Conservation (phyloP, 2,888 invertebrate species). For the Branchellion lobata region DNA sequence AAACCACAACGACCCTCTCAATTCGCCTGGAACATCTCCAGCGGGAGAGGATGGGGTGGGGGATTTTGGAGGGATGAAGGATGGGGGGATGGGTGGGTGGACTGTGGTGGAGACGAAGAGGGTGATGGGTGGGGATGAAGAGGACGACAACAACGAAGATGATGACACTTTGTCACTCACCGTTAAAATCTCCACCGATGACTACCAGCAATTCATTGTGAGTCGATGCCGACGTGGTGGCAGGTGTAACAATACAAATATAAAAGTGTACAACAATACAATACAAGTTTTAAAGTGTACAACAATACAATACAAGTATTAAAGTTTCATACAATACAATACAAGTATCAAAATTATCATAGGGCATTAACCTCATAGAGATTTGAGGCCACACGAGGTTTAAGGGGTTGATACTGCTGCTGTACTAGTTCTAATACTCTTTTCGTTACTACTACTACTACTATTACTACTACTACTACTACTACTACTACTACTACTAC, state of each 20-base stretch:
- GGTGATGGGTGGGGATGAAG: neutral
- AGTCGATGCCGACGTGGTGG: neutral
- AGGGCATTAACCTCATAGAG: too few species aligned
- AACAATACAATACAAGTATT: too few species aligned
- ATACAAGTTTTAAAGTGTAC: neutral
- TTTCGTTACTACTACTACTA: neutral
- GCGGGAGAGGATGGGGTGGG: neutral
- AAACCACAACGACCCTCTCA: neutral
- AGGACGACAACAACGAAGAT: neutral
- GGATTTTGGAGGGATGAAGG: neutral
- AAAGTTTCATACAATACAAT: too few species aligned
- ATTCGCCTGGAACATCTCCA: neutral
- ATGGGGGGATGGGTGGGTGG: neutral
- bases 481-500: neutral
- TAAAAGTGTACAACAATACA: too few species aligned
- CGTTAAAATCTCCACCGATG: constrained; percentile 10
- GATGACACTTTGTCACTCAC: constrained; percentile 30
- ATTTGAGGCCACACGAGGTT: too few species aligned
- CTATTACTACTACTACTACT: neutral
- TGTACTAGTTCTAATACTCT: too few species aligned
- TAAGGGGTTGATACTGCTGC: too few species aligned
- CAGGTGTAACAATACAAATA: too few species aligned
- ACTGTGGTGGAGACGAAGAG: constrained; percentile 9
- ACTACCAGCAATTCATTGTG: constrained; percentile 31
- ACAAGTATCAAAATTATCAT: too few species aligned